phyloP scores from a whole-genome alignment of 1,140 invertebrate genomes.

The Dufourea novaeangliae region DNA sequence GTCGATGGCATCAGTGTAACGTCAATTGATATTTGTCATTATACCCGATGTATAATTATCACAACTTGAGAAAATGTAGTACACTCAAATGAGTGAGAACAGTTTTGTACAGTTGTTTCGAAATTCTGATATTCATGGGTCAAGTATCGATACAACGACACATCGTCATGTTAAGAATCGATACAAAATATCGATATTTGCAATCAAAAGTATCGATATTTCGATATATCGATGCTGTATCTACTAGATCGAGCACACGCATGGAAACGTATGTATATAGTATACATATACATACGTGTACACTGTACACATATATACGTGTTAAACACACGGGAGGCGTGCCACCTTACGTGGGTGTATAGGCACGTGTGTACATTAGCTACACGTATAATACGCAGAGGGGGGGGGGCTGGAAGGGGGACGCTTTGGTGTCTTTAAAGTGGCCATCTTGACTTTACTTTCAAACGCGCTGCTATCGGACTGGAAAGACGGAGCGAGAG shows the following conservation, averaged over 20 bases:
- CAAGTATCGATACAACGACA: too few species aligned
- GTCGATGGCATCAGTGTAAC: too few species aligned
- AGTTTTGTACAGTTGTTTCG: too few species aligned
- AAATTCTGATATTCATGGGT: too few species aligned
- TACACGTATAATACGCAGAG: not conserved
- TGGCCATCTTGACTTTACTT: slow-evolving; percentile 77
- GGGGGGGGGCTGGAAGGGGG: not conserved
- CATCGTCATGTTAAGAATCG: too few species aligned
- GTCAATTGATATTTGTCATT: too few species aligned
- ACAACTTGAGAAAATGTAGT: too few species aligned
- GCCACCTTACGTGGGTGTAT: slow-evolving; percentile 9
- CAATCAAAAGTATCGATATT: too few species aligned
- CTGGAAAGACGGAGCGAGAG: not conserved
- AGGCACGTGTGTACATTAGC: not conserved
- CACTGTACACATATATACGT: not conserved
- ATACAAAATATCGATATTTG: too few species aligned
- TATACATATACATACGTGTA: not conserved
- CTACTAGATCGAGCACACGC: slow-evolving; percentile 33
- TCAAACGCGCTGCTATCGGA: slow-evolving; percentile 64
- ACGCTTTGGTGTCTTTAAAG: slow-evolving; percentile 61
- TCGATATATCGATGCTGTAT: too few species aligned
- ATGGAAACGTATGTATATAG: slow-evolving; percentile 6
- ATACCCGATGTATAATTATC: too few species aligned
- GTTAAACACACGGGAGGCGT: not conserved
- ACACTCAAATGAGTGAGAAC: too few species aligned